Percentiles rank a stretch among this genome's conserved stretches.
Conservation (phyloP, 2,888 invertebrate genomes). For the Cepaea hortensis region DNA sequence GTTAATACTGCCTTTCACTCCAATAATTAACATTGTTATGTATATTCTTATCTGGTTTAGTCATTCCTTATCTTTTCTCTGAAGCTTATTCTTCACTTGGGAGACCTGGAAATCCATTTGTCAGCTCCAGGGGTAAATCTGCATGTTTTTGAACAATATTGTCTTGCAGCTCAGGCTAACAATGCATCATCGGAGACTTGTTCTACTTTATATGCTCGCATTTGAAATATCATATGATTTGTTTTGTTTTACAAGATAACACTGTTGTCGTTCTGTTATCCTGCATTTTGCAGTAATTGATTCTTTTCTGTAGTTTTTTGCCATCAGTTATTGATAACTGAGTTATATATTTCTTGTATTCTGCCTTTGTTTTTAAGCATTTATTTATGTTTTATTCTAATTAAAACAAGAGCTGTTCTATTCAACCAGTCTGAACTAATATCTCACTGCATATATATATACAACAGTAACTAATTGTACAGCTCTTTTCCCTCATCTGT, state of each 20-base stretch:
- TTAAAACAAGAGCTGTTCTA: background rate
- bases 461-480: background rate
- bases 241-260: too few relatives aligned
- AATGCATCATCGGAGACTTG: background rate
- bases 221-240: too few relatives aligned
- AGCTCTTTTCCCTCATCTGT: too few relatives aligned
- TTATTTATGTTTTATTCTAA: background rate
- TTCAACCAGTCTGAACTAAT: background rate
- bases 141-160: background rate
- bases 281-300: background rate
- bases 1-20: too few relatives aligned
- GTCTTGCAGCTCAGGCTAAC: background rate
- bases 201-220: too few relatives aligned
- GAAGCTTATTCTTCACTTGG: constrained; percentile 43
- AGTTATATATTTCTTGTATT: background rate
- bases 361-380: background rate
- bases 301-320: background rate
- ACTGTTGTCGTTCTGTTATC: too few relatives aligned
- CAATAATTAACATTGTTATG: too few relatives aligned
- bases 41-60: background rate
- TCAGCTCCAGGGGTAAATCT: constrained; percentile 55
- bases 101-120: constrained; percentile 66
- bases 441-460: background rate
- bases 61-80: background rate
- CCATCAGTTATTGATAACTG: background rate